A percentile compares a stretch with the other conserved stretches of the same genome.
Conservation (phyloP, 2,113 vertebrate genomes). For the Lampris megalopsis region DNA sequence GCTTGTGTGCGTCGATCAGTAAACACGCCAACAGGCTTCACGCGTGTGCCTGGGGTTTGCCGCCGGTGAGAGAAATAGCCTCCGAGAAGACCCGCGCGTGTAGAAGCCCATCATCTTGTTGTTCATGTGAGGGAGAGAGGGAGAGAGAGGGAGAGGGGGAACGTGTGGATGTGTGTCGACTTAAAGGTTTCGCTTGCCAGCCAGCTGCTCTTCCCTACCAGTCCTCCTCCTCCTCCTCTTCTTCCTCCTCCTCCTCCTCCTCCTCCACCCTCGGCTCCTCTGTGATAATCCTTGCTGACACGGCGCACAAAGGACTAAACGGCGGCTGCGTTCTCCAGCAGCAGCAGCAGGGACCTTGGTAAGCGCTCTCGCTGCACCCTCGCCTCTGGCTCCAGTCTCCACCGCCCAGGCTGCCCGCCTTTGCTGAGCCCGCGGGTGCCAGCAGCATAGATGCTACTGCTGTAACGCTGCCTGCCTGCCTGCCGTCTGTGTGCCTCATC, state of each 20-base stretch:
- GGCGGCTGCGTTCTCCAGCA: constrained; percentile 58
- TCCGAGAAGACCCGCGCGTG: constrained; percentile 33
- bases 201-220: constrained; percentile 48
- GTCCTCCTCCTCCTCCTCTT: constrained; percentile 45
- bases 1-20: constrained; percentile 50
- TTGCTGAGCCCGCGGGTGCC: background rate
- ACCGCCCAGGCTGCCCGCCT: constrained; percentile 16
- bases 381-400: constrained; percentile 42
- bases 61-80: constrained; percentile 37
- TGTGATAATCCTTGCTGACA: constrained; percentile 78
- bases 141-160: background rate
- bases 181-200: constrained; percentile 58
- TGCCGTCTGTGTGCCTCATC: constrained; percentile 37
- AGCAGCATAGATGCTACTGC: constrained; percentile 35
- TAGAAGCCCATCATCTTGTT: constrained; percentile 45
- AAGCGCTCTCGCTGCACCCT: constrained; percentile 16
- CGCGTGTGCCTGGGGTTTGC: constrained; percentile 24
- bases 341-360: constrained; percentile 36
- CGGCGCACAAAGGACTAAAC: constrained; percentile 75
- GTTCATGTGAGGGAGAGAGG: constrained; percentile 31
- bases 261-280: constrained; percentile 40
- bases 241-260: constrained; percentile 19
- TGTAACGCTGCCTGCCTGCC: constrained; percentile 24
- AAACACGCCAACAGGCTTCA: constrained; percentile 45
- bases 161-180: constrained; percentile 31